Percentiles rank a stretch among this genome's conserved stretches.
These are phyloP conservation scores for Myiozetetes cayanensis DNA, from an alignment of 2,113 vertebrate genomes.

Conservation along the genomic window DNA sequence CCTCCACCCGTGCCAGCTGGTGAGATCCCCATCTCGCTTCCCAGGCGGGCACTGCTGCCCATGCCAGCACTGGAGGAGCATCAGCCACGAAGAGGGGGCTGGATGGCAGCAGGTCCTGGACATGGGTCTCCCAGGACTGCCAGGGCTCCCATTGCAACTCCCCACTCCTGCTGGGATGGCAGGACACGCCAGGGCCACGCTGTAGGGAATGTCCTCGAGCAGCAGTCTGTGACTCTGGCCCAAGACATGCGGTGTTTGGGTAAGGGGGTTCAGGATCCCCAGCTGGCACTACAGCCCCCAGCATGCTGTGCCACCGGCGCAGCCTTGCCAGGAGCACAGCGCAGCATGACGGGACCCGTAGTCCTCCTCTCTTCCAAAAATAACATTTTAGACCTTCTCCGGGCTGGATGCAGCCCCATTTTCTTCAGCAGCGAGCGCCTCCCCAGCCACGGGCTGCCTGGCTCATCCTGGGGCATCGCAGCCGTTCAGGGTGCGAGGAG, in stretches of 20 bases:
- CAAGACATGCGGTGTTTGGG: fast-evolving
- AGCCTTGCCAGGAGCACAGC: not conserved
- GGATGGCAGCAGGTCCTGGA: not conserved
- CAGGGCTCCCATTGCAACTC: not conserved
- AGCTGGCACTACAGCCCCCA: constrained; percentile 12
- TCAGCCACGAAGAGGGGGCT: fast-evolving
- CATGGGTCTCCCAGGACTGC: fast-evolving
- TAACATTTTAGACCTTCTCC: constrained; percentile 21
- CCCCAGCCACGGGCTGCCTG: not conserved
- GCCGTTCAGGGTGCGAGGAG: fast-evolving
- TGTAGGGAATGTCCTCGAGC: fast-evolving
- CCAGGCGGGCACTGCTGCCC: not conserved
- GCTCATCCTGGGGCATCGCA: fast-evolving
- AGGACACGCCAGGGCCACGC: fast-evolving
- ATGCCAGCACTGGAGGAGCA: fast-evolving
- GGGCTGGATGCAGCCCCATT: constrained; percentile 8
- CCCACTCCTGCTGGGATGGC: not conserved
- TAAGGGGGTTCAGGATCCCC: not conserved
- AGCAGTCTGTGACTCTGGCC: fast-evolving
- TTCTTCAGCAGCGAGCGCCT: not conserved
- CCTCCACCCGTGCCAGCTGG: fast-evolving
- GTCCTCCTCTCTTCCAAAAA: constrained; percentile 14
- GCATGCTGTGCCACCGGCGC: fast-evolving
- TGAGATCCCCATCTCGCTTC: not conserved
- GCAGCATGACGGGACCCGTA: constrained; percentile 15